A percentile compares a stretch with the other conserved stretches of the same genome.
phyloP scores from a whole-genome alignment of 1,140 invertebrate species.

The Orussus abietinus region DNA sequence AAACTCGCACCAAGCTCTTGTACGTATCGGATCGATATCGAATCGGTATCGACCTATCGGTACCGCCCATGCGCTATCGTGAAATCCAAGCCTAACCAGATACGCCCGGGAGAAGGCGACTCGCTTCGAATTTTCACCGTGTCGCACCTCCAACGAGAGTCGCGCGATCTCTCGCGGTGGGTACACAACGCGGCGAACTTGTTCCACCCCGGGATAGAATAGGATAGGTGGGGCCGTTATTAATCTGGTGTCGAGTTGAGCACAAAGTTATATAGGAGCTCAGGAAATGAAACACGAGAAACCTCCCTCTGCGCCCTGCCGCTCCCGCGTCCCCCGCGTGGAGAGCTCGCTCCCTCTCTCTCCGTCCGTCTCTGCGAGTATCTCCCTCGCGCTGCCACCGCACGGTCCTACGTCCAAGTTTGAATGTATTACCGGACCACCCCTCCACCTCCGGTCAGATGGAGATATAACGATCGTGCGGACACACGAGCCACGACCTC shows the following conservation, averaged over 20 bases:
- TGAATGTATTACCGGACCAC: slow-evolving; percentile 50
- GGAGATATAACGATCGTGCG: slow-evolving; percentile 44
- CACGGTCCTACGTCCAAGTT: slow-evolving; percentile 45
- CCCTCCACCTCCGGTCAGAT: slow-evolving; percentile 41
- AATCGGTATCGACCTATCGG: too few species aligned
- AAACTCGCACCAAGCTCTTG: too few species aligned
- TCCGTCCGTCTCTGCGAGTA: too few species aligned
- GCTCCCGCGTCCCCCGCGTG: slow-evolving; percentile 12
- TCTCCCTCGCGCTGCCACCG: slow-evolving; percentile 11
- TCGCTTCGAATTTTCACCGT: too few species aligned
- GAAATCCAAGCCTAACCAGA: too few species aligned
- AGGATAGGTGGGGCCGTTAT: slow-evolving; percentile 52
- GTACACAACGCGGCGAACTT: slow-evolving; percentile 33
- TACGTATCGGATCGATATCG: too few species aligned
- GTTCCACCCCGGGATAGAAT: slow-evolving; percentile 41
- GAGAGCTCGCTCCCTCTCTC: too few species aligned
- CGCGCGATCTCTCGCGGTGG: slow-evolving; percentile 23
- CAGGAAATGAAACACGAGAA: slow-evolving; percentile 54
- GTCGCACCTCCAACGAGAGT: too few species aligned
- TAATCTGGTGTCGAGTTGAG: slow-evolving; percentile 56
- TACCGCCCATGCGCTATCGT: too few species aligned
- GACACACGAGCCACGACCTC: slow-evolving; percentile 43
- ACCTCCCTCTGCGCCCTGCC: slow-evolving; percentile 33
- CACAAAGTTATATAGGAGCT: slow-evolving; percentile 57
- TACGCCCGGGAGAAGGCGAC: too few species aligned